These are phyloP conservation scores for Progne subis DNA, from an alignment of 2,113 vertebrate species.

Conservation along the genomic window DNA sequence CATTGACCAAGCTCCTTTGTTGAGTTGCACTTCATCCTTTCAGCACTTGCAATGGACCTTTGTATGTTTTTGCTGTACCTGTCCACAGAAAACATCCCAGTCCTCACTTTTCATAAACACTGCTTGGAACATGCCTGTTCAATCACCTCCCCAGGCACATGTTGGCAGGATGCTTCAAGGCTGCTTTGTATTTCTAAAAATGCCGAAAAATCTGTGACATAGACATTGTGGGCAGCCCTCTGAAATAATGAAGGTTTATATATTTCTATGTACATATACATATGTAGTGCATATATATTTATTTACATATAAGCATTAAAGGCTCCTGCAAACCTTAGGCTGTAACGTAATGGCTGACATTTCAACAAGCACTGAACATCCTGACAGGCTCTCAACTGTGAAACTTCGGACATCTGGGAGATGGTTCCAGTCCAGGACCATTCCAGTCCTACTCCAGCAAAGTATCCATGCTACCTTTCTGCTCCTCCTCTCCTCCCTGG, in stretches of 20 bases:
- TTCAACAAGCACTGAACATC: not conserved
- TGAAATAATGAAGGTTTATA: not conserved
- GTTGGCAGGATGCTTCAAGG: not conserved
- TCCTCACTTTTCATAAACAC: not conserved
- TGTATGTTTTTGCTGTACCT: not conserved
- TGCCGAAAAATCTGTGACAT: not conserved
- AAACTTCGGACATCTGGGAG: not conserved
- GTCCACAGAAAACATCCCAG: not conserved
- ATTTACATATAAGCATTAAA: not conserved
- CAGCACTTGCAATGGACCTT: not conserved
- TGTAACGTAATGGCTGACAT: fast-evolving
- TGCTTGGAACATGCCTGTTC: not conserved
- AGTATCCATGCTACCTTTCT: not conserved
- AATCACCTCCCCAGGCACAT: not conserved
- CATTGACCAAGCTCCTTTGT: not conserved
- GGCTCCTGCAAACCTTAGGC: not conserved
- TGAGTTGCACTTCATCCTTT: not conserved
- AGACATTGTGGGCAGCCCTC: not conserved
- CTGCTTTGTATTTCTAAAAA: not conserved
- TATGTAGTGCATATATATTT: not conserved
- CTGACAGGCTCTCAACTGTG: not conserved
- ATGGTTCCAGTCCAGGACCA: not conserved
- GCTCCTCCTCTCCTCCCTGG: not conserved
- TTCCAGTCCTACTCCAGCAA: not conserved
- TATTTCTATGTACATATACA: not conserved